A percentile compares a stretch with the other conserved stretches of the same genome.
Conservation (phyloP, 2,113 vertebrate genomes). For the Apteryx mantelli region DNA sequence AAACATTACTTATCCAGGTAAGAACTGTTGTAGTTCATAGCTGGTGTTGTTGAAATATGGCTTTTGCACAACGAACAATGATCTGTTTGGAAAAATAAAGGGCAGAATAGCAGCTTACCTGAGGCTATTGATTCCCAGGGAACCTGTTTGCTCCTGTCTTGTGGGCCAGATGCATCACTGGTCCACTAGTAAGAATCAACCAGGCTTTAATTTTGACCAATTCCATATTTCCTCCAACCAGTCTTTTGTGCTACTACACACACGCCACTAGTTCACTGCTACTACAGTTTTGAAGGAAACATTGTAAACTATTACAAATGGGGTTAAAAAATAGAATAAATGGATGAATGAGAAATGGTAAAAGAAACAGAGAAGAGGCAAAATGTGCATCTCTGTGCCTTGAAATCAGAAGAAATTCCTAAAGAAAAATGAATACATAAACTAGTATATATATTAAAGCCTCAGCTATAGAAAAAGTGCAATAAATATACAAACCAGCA, state of each 20-base stretch:
- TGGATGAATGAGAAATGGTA: not conserved
- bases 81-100: not conserved
- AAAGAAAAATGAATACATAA: not conserved
- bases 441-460: not conserved
- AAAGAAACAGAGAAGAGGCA: not conserved
- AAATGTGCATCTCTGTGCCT: not conserved
- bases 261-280: not conserved
- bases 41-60: not conserved
- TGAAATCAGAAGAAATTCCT: not conserved
- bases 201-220: not conserved
- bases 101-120: not conserved
- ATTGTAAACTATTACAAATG: not conserved
- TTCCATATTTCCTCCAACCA: not conserved
- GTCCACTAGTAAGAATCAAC: not conserved
- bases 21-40: constrained; percentile 27
- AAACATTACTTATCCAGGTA: constrained; percentile 61
- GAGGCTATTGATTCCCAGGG: not conserved
- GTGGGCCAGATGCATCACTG: not conserved
- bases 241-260: not conserved
- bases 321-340: not conserved
- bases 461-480: not conserved
- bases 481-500: not conserved
- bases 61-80: not conserved
- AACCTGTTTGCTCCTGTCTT: not conserved
- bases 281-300: not conserved